Base-by-base conservation (phyloP, 2,113 vertebrate species). In the Gulo gulo region DNA sequence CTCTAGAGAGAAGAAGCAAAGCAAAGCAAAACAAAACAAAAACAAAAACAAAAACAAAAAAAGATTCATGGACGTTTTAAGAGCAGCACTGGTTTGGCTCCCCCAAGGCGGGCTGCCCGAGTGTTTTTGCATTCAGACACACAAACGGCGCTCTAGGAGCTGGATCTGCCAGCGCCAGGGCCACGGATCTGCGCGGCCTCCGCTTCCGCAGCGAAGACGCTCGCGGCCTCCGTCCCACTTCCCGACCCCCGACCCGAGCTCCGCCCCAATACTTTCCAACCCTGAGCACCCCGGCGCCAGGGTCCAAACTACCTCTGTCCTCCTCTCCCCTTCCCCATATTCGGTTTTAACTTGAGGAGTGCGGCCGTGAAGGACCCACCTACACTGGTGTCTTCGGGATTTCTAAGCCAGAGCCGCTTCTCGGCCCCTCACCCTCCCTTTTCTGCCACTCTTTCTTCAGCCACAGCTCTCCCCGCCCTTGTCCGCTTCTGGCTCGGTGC, bases 91-190 rank as follows among this genome's bases (percentile, higher is more conserved):
- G 42, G 1, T 69, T 12, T 59, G 71, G n/a, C 47, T 80, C 15
- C 65, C 15, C 9, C 20, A n/a, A 1, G 0, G 18, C 8, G 2
- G 55, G 73, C 69, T 14, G 14, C 47, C 34, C 4, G 6, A 71
- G 18, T 8, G 36, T 52, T 6, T 1, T 7, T 1, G 11, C 23
- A 21, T 36, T 47, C 50, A 47, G 67, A 50, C 2, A 7, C 10
- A 65, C 31, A 29, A 67, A 63, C 0, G 1, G 63, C 55, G 36
- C 45, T 47, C 4, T 0, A 4, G 21, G 73, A 71, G 21, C 23
- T 0, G 67, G 20, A 78, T 59, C 74, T 42, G 71, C 52, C 0
- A 0, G 39, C 47, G n/a, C 69, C 29, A 2, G 26, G 39, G 74
- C 18, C 50, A 52, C 11, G 4, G 7, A 55, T 47, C 50, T 9